These are phyloP conservation scores for Himalopsyche phryganea DNA, from an alignment of 1,140 invertebrate species.

Conservation along the genomic window DNA sequence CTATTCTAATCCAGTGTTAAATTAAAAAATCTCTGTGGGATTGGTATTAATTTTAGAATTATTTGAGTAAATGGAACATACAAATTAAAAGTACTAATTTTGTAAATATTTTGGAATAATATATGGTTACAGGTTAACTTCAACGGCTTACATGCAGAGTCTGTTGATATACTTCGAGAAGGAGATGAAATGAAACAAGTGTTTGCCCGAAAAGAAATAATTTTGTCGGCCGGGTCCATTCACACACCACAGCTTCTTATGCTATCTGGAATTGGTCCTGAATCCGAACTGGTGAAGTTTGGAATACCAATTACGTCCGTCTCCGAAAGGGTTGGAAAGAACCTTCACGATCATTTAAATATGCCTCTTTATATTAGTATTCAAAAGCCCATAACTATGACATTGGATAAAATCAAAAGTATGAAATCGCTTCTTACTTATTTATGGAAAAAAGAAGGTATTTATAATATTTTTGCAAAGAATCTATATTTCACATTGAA, in stretches of 20 bases:
- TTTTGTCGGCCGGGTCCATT: slow-evolving; percentile 67
- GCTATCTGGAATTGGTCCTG: slow-evolving; percentile 65
- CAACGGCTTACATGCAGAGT: slow-evolving; percentile 35
- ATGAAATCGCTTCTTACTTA: slow-evolving; percentile 58
- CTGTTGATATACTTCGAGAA: slow-evolving; percentile 50
- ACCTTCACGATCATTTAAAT: slow-evolving; percentile 71
- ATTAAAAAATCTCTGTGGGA: too few relatives aligned
- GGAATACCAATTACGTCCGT: slow-evolving; percentile 52
- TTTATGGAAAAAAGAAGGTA: slow-evolving; percentile 58
- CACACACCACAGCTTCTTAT: slow-evolving; percentile 70
- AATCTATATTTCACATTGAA: not conserved
- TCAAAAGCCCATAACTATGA: slow-evolving; percentile 59
- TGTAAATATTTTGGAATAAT: too few relatives aligned
- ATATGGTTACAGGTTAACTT: slow-evolving; percentile 40
- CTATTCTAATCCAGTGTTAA: too few relatives aligned
- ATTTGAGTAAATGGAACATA: too few relatives aligned
- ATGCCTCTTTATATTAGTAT: slow-evolving; percentile 66
- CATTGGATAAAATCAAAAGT: slow-evolving; percentile 58
- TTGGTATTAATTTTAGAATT: too few relatives aligned
- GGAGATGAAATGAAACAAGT: slow-evolving; percentile 47
- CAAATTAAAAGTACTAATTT: too few relatives aligned
- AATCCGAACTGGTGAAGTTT: slow-evolving; percentile 46
- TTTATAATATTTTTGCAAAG: slow-evolving; percentile 17
- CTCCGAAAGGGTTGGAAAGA: slow-evolving; percentile 58
- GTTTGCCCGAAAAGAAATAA: slow-evolving; percentile 61